Base-by-base conservation (phyloP, 1,140 invertebrate species). In the Sarcophaga peregrina region DNA sequence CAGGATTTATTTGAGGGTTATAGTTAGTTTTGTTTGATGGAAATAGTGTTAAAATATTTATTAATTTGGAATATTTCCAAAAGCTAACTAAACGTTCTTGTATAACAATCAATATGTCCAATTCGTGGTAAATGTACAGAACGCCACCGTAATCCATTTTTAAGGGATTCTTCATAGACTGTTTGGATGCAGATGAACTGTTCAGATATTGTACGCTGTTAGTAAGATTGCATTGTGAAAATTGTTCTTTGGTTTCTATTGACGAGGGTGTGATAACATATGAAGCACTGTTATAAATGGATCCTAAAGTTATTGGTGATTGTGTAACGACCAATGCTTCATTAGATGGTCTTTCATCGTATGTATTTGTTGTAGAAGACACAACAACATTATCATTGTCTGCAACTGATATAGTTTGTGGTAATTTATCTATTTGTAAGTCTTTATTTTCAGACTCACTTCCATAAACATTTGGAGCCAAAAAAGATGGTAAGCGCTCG, bases 1-100 rank as follows among this genome's bases (percentile, higher is more conserved):
- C 25, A 37, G n/a, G 17, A 75, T 13, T 45, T 81, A 10, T 52
- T 20, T 45, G 15, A 10, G 80, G 13, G 9, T 74, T 82, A 20
- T 73, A 52, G 46, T 13, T 74, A 13, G n/a, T 15, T 37, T 20
- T 73, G 5, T 15, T 74, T 17, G 46, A 15, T 25, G 75, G 52
- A 73, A 74, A 80, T 72, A 11, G 20, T 20, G 68, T 46, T 82
- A 90, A 82, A 0, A 88, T 83, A 75, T 85, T 86, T n/a, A 88
- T 85, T 0, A 90, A 54, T 73, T 89, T 89, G 0, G 85, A 87
- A 80, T 84, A 90, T 75, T 90, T 90, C 89, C 89, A 90, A 68
- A 90, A 90, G 9, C 85, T 86, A 10, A 90, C 75, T 25, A 84
- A 68, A 5, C 52, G 84, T 81, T 90, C 89, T 80, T 90, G 89